These are phyloP conservation scores for Ptychobarbus kaznakovi DNA, from an alignment of 2,797 vertebrate species.

Conservation along the genomic window DNA sequence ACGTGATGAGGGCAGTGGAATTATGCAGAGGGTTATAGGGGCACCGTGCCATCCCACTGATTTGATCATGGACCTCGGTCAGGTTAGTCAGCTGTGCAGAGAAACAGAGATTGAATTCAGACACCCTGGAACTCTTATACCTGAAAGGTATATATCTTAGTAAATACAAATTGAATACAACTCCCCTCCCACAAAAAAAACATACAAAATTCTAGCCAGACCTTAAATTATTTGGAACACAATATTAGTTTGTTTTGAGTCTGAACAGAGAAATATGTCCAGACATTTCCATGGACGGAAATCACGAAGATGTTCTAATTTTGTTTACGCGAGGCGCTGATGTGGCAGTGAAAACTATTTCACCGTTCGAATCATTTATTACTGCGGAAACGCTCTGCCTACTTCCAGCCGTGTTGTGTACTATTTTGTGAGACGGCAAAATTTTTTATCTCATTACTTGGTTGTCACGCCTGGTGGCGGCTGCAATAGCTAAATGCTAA, in stretches of 20 bases:
- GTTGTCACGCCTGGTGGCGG: conserved; percentile 66
- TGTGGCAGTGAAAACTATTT: conserved; percentile 19
- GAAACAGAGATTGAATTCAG: conserved; percentile 21
- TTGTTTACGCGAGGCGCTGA: not conserved
- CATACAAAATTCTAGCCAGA: not conserved
- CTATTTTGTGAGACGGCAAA: conserved; percentile 31
- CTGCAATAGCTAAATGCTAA: conserved; percentile 46
- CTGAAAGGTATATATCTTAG: not conserved
- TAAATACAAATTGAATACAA: not conserved
- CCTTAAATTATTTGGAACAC: not conserved
- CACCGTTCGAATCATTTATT: not conserved
- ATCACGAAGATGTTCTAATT: not conserved
- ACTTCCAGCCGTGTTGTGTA: conserved; percentile 26
- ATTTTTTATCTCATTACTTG: conserved; percentile 67
- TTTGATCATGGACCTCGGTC: conserved; percentile 94
- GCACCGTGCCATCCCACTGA: conserved; percentile 97
- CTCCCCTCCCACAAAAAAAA: not conserved
- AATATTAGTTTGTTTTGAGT: not conserved
- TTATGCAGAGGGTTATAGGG: conserved; percentile 97
- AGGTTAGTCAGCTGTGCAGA: conserved; percentile 86
- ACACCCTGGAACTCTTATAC: not conserved
- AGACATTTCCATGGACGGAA: not conserved
- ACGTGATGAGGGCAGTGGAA: conserved; percentile 94
- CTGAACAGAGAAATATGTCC: not conserved
- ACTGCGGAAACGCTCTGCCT: not conserved